Conservation (phyloP, 2,888 invertebrate species). For the Drosophila parthenogenetica region DNA sequence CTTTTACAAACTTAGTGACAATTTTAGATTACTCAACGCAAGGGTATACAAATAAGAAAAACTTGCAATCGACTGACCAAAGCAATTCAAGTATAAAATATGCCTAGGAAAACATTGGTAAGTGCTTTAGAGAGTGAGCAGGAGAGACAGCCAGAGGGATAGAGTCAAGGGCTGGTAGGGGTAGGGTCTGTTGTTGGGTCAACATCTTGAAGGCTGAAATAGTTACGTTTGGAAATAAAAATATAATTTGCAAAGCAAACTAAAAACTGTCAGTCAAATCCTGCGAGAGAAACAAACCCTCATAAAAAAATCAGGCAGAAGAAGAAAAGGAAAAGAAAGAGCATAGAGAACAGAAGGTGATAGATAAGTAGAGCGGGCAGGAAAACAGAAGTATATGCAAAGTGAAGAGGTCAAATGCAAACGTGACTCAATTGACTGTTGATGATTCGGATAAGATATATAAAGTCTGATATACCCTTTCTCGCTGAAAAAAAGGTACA, state of each 20-base stretch:
- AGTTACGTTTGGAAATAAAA: conserved; percentile 24
- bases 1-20: too few relatives aligned
- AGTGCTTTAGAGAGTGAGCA: conserved; percentile 4
- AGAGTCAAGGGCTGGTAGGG: not conserved
- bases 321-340: not conserved
- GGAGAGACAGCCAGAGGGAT: not conserved
- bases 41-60: conserved; percentile 5
- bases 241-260: conserved; percentile 50
- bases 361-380: not conserved
- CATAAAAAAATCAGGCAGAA: not conserved
- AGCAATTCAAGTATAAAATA: conserved; percentile 32
- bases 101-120: conserved; percentile 21
- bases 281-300: conserved; percentile 12
- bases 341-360: not conserved
- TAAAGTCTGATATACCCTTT: not conserved
- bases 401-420: conserved; percentile 4
- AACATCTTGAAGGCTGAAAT: conserved; percentile 13
- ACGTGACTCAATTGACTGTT: conserved; percentile 36
- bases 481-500: not conserved
- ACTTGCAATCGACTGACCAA: conserved; percentile 32
- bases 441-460: conserved; percentile 30
- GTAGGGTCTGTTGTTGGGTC: not conserved
- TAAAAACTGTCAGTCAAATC: conserved; percentile 34
- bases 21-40: too few relatives aligned
- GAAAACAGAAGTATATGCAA: not conserved